Percentiles rank a stretch among this genome's conserved stretches.
Conservation (phyloP, 2,888 invertebrate species). For the Danaus chrysippus region DNA sequence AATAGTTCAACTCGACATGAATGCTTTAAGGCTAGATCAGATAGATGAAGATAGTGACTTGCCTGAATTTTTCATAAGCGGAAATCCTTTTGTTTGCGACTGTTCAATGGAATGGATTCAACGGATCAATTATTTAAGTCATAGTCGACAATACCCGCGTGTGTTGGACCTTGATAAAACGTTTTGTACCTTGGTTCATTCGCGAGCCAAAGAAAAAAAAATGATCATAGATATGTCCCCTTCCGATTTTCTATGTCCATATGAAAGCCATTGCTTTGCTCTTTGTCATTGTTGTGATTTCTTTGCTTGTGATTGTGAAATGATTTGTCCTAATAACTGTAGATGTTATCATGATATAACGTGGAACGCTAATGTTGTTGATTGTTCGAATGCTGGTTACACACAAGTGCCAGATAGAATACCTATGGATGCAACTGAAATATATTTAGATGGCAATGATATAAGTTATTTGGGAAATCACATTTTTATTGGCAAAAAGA, state of each 20-base stretch:
- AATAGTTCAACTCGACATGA: conserved; percentile 84
- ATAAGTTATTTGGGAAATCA: conserved; percentile 88
- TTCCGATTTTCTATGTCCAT: conserved; percentile 89
- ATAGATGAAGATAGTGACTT: conserved; percentile 84
- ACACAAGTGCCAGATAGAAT: conserved; percentile 86
- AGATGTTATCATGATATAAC: conserved; percentile 91
- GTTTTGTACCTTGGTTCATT: conserved; percentile 85
- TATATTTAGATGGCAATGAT: conserved; percentile 91
- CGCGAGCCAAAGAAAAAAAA: conserved; percentile 83
- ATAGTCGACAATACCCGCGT: conserved; percentile 86
- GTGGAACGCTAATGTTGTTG: conserved; percentile 91
- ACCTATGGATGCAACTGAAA: conserved; percentile 94
- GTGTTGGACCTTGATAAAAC: conserved; percentile 89
- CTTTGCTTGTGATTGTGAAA: conserved; percentile 94
- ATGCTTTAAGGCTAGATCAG: conserved; percentile 84
- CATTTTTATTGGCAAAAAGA: conserved; percentile 91
- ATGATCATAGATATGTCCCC: conserved; percentile 84
- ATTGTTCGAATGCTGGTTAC: conserved; percentile 87
- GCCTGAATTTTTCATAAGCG: conserved; percentile 89
- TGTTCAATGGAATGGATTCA: conserved; percentile 94
- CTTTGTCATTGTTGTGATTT: conserved; percentile 94
- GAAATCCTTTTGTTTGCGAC: conserved; percentile 91
- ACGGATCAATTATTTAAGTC: conserved; percentile 87
- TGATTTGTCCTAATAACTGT: conserved; percentile 92
- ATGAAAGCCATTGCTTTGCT: conserved; percentile 91